These are phyloP conservation scores for Microplitis mediator DNA, from an alignment of 1,140 invertebrate genomes.

Conservation along the genomic window DNA sequence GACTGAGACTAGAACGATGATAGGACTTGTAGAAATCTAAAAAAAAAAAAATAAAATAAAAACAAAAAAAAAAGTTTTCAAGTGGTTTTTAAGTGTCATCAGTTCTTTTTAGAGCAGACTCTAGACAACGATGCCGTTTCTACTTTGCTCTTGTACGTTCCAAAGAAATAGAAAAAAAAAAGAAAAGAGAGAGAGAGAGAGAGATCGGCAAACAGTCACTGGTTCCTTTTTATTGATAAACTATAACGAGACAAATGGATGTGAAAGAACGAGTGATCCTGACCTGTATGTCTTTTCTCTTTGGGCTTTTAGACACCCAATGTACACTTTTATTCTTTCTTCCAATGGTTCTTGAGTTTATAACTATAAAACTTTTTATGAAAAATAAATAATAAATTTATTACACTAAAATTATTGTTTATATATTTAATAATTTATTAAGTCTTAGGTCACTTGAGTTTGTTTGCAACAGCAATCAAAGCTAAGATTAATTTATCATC, in stretches of 20 bases:
- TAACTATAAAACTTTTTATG: too few relatives aligned
- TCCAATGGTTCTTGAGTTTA: too few relatives aligned
- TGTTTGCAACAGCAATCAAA: background rate
- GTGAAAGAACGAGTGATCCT: background rate
- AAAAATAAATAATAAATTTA: background rate
- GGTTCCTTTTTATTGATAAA: constrained; percentile 43
- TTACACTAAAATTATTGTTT: too few relatives aligned
- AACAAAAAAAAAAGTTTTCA: constrained; percentile 37
- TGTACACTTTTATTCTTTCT: background rate
- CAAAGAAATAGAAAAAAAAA: too few relatives aligned
- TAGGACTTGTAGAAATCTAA: too few relatives aligned
- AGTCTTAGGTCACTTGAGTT: background rate
- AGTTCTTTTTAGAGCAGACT: constrained; percentile 5
- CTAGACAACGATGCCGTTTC: constrained; percentile 19
- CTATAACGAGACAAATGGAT: constrained; percentile 54
- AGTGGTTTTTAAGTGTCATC: constrained; percentile 53
- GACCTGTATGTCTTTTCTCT: background rate
- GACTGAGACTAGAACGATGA: background rate
- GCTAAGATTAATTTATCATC: background rate
- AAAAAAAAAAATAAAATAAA: background rate
- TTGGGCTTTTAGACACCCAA: background rate
- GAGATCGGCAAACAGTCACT: background rate
- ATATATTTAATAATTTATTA: background rate
- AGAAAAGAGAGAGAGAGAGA: too few relatives aligned
- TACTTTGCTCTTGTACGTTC: background rate